Evolutionary conservation across 1,140 invertebrate genomes (phyloP), one percentile per base, ranked within the genome.

Genomic region (Harlomillsia oculata): DNA sequence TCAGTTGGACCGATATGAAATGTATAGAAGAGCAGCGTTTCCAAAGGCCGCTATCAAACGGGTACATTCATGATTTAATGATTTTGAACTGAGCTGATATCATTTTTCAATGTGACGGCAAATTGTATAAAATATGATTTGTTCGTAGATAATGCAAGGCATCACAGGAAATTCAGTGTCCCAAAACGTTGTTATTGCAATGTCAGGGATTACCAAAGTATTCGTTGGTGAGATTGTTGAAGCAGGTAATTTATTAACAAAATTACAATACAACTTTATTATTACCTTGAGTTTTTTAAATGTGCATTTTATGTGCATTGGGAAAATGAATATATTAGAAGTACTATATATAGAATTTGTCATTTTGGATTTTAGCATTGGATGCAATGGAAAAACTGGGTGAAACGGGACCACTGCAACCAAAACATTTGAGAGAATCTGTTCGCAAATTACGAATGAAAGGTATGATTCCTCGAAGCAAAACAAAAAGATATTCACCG

Each of bases 181-280:
- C 1, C 95, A 98, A 72, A 99, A 98, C 81, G 96, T 98, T 56
- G 94, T 99, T 0, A 99, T 99, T 68, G 96, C 96, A 1, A 97
- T 99, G 87, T 91, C 96, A 39, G 96, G 96, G 63, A 98, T 99
- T 68, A 90, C 96, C 1, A 99, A 99, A 77, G 95, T 99, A 0
- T 99, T 97, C 79, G 93, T 97, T 43, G 95, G 95, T 29, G 96
- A 99, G 79, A 83, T 99, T 56, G 89, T 99, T 21, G 96, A 99
- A 77, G 91, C 96, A 84, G 91, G 87, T 91, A 77, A 68, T 54
- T 55, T n/a, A n/a, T n/a, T n/a, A n/a, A n/a, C n/a, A n/a, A n/a
- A n/a, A n/a, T n/a, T n/a, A n/a, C n/a, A n/a, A n/a, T n/a, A n/a
- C n/a, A n/a, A n/a, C n/a, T n/a, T n/a, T n/a, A n/a, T n/a, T n/a